Evolutionary conservation across 2,797 vertebrate genomes (phyloP).

Genomic region (Sphenodon punctatus): DNA sequence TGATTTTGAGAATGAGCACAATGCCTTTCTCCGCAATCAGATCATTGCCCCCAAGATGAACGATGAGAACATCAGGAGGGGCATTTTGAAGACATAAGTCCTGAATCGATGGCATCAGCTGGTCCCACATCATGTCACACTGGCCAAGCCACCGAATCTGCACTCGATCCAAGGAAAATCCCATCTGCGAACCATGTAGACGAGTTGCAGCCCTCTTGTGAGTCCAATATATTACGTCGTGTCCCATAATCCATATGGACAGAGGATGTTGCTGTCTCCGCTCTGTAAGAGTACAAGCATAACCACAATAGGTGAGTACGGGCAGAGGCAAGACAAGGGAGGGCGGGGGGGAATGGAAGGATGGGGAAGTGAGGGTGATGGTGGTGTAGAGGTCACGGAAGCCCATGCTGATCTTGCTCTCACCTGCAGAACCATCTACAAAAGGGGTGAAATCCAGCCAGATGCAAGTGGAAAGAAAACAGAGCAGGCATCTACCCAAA

Average conservation of each 20-base stretch:
- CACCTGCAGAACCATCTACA: background rate
- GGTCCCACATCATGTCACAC: too few relatives aligned
- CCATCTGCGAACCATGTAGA: too few relatives aligned
- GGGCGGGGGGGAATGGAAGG: too few relatives aligned
- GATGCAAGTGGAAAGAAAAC: background rate
- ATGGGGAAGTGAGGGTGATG: background rate
- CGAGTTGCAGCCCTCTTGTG: too few relatives aligned
- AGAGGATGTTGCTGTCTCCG: background rate
- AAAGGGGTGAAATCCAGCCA: background rate
- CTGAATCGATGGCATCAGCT: background rate
- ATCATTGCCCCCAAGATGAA: background rate
- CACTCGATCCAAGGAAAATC: too few relatives aligned
- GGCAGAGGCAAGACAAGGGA: background rate
- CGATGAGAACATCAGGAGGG: background rate
- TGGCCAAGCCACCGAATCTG: too few relatives aligned
- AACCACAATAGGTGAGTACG: background rate
- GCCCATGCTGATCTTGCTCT: background rate
- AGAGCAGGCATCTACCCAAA: background rate
- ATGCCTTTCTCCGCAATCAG: background rate
- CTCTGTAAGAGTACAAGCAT: background rate
- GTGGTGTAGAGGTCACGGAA: background rate
- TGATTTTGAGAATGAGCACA: background rate
- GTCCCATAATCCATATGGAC: background rate
- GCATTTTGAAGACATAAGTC: background rate
- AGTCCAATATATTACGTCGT: background rate